A percentile compares a stretch with the other conserved stretches of the same genome.
Evolutionary conservation across 2,113 vertebrate species (phyloP).

Genomic region (Antennarius striatus): DNA sequence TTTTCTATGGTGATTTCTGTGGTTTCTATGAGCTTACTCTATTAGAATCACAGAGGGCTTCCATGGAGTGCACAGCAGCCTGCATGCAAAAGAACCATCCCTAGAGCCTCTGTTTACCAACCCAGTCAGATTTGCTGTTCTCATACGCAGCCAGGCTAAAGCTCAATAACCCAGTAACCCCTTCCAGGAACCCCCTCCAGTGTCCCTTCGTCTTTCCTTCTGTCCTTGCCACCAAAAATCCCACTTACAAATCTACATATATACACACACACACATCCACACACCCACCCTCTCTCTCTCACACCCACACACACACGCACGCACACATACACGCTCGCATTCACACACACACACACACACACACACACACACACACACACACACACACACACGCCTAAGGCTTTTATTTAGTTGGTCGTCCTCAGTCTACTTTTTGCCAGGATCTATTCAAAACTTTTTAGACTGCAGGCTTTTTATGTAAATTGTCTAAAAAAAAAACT

Average conservation of each 20-base stretch:
- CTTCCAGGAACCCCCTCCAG: constrained; percentile 51
- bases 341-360: not conserved
- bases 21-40: constrained; percentile 78
- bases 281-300: not conserved
- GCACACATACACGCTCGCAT: too few relatives aligned
- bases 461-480: constrained; percentile 82
- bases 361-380: too few relatives aligned
- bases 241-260: not conserved
- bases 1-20: constrained; percentile 77
- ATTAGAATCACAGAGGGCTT: constrained; percentile 79
- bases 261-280: not conserved
- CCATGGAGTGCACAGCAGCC: constrained; percentile 66
- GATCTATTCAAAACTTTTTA: constrained; percentile 77
- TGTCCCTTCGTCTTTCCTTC: constrained; percentile 19
- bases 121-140: constrained; percentile 81
- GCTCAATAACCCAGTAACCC: constrained; percentile 72
- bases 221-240: constrained; percentile 32
- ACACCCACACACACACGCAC: constrained; percentile 1
- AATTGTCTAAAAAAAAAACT: constrained; percentile 69
- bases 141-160: constrained; percentile 75
- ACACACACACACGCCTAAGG: constrained; percentile 27
- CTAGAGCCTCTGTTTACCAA: constrained; percentile 83
- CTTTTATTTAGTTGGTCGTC: constrained; percentile 79
- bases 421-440: constrained; percentile 76
- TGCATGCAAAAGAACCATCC: constrained; percentile 76